phyloP scores from a whole-genome alignment of 2,113 vertebrate species.

The Sinocyclocheilus grahami region DNA sequence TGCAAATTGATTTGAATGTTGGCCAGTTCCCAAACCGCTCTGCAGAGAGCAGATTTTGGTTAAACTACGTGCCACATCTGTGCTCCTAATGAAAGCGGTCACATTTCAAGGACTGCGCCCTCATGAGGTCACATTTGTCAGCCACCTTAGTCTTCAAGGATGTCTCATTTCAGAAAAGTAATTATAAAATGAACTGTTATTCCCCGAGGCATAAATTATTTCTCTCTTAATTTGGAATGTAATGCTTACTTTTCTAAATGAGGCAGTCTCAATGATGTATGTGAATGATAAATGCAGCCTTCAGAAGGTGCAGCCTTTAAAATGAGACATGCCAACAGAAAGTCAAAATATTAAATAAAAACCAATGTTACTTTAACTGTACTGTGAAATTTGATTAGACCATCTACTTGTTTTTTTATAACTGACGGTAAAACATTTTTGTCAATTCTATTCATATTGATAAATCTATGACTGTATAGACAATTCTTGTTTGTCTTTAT shows the following conservation, averaged over 20 bases:
- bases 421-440: not conserved
- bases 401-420: not conserved
- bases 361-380: not conserved
- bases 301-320: not conserved
- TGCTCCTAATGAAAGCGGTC: not conserved
- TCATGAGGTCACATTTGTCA: not conserved
- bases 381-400: not conserved
- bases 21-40: not conserved
- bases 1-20: not conserved
- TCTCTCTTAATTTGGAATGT: not conserved
- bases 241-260: not conserved
- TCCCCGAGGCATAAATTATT: not conserved
- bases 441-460: not conserved
- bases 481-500: not conserved
- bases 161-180: not conserved
- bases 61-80: not conserved
- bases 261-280: not conserved
- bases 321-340: not conserved
- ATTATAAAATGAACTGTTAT: not conserved
- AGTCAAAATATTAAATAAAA: not conserved
- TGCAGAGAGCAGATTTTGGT: not conserved
- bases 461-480: not conserved
- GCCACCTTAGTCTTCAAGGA: not conserved
- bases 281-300: not conserved
- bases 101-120: not conserved